Evolutionary conservation across 1,140 invertebrate genomes (phyloP), one percentile per base, ranked within the genome.

Genomic region (Diabrotica virgifera): DNA sequence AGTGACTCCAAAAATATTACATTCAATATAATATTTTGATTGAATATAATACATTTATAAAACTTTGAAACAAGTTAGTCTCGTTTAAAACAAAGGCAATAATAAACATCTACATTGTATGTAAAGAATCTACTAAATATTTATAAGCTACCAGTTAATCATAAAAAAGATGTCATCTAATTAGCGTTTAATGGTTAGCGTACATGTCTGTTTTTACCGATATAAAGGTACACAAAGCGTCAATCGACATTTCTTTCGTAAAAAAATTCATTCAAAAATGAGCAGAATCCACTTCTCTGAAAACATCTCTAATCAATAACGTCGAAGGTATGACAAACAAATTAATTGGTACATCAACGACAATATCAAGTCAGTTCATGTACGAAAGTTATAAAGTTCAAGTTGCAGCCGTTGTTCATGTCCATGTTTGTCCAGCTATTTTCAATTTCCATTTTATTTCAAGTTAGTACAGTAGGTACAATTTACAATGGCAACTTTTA

Each of bases 401-500:
- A 60, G 13, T 37, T 36, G 46, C 37, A 54, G 57, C 62, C 58
- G 62, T 64, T 12, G 62, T 68, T 68, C 62, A 51, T 64, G 53
- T 24, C 62, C 66, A 68, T 64, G 66, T 64, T 64, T 68, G 66
- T 68, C 66, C 12, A 63, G 66, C 66, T 64, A 68, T 68, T 68
- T 68, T 64, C 64, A 68, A 68, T 68, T 68, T 68, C 59, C 62
- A 61, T 64, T 58, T 62, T 46, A 54, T 53, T 54, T 62, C 52
- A 62, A 54, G 46, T 53, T 13, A 5, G 5, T 35, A 54, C 10
- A 5, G 5, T 35, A 54, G 52, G 52, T 50, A 52, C 51, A 59
- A 61, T 65, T 65, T 65, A 65, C 58, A 65, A 61, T 65, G 36
- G 56, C 57, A 24, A 50, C 38, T 54, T 64, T 68, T 67, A 68